Percentiles rank a stretch among this genome's conserved stretches.
phyloP scores from a whole-genome alignment of 2,113 vertebrate species.

The Leptobrachium leishanense region DNA sequence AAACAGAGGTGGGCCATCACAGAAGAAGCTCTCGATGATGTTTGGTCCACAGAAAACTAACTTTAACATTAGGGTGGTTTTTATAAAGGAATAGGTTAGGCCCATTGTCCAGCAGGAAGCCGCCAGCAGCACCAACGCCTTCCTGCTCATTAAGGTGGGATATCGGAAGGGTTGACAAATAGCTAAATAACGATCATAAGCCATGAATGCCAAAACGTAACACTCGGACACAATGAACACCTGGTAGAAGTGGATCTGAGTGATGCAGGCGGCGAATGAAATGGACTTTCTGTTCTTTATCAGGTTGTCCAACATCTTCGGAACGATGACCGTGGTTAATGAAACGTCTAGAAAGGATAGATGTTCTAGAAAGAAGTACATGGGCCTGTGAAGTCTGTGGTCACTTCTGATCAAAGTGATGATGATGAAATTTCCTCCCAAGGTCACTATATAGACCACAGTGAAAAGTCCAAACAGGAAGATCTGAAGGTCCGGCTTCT shows the following conservation, averaged over 20 bases:
- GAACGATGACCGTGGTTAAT: background rate
- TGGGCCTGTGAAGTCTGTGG: constrained; percentile 13
- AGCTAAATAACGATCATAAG: constrained; percentile 8
- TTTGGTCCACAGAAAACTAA: constrained; percentile 15
- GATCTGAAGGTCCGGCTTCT: constrained; percentile 84
- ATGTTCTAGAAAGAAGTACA: constrained; percentile 9
- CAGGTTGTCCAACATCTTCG: background rate
- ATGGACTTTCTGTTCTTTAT: background rate
- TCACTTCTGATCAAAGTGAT: background rate
- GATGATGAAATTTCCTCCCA: constrained; percentile 1
- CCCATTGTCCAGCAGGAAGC: background rate
- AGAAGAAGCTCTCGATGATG: background rate
- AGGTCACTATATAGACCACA: background rate
- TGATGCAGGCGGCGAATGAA: background rate
- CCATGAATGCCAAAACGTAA: constrained; percentile 5
- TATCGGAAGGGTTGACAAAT: constrained; percentile 20
- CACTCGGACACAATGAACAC: background rate
- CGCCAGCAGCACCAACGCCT: background rate
- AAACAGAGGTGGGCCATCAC: background rate
- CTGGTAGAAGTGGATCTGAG: background rate
- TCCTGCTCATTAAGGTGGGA: background rate
- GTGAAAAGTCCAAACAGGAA: constrained; percentile 54
- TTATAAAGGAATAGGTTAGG: background rate
- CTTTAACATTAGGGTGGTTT: background rate
- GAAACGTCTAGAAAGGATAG: constrained; percentile 20